Conservation (phyloP, 2,888 invertebrate species). For the Limnephilus marmoratus region DNA sequence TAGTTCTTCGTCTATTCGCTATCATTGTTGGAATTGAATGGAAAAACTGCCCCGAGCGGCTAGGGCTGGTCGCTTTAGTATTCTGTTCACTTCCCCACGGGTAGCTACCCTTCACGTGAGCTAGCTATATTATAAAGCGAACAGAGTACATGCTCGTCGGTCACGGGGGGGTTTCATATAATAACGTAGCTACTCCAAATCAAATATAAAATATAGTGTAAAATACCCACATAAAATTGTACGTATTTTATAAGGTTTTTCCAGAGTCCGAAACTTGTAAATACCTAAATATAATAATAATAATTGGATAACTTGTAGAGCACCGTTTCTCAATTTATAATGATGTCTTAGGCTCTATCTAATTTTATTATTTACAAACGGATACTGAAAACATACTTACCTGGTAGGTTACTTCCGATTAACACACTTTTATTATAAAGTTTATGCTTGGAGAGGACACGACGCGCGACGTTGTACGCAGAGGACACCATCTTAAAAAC, state of each 20-base stretch:
- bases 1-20: neutral
- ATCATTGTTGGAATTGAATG: neutral
- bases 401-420: too few relatives aligned
- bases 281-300: too few relatives aligned
- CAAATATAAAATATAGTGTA: neutral
- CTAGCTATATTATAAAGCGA: neutral
- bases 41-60: neutral
- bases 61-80: neutral
- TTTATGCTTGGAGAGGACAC: too few relatives aligned
- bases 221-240: neutral
- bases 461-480: too few relatives aligned
- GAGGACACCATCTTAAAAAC: too few relatives aligned
- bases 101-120: neutral
- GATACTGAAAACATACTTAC: too few relatives aligned
- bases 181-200: neutral
- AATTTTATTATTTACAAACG: too few relatives aligned
- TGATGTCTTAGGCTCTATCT: too few relatives aligned
- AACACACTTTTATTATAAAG: too few relatives aligned
- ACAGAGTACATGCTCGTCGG: neutral
- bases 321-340: too few relatives aligned
- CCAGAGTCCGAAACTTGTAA: neutral
- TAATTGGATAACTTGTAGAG: too few relatives aligned
- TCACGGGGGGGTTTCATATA: neutral
- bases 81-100: neutral
- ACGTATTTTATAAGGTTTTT: neutral